Evolutionary conservation across 2,888 invertebrate species (phyloP).

Genomic region (Stegana nigrithorax): DNA sequence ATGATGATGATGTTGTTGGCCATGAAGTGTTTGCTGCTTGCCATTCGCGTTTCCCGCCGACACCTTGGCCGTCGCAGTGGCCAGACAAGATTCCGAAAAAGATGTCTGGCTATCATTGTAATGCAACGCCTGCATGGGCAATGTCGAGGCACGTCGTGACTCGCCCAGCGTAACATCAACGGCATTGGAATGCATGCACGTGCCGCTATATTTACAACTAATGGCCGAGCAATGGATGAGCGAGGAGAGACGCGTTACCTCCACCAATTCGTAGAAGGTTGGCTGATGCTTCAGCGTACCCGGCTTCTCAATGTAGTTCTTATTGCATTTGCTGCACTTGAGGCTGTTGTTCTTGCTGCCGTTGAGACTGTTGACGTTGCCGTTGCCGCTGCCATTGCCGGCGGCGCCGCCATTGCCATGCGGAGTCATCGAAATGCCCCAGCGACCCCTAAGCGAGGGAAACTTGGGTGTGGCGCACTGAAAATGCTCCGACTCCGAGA

Average conservation of each 20-base stretch:
- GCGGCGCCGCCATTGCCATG: slow-evolving; percentile 21
- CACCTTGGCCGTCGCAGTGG: slow-evolving; percentile 27
- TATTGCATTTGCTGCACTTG: slow-evolving; percentile 53
- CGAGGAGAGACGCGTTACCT: slow-evolving; percentile 60
- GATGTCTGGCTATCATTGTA: slow-evolving; percentile 55
- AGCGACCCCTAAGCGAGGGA: slow-evolving; percentile 49
- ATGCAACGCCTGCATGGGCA: slow-evolving; percentile 46
- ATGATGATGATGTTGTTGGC: background rate
- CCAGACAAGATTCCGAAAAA: slow-evolving; percentile 55
- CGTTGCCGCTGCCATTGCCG: slow-evolving; percentile 13
- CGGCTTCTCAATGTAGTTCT: slow-evolving; percentile 39
- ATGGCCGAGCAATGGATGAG: slow-evolving; percentile 59
- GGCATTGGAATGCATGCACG: slow-evolving; percentile 38
- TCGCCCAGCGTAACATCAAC: slow-evolving; percentile 17
- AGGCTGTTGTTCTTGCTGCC: slow-evolving; percentile 43
- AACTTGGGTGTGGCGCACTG: slow-evolving; percentile 53
- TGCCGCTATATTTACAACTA: slow-evolving; percentile 53
- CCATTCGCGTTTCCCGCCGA: slow-evolving; percentile 27
- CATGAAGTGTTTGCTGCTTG: slow-evolving; percentile 23
- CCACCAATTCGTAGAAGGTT: slow-evolving; percentile 65
- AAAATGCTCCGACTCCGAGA: slow-evolving; percentile 63
- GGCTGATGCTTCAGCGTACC: slow-evolving; percentile 50
- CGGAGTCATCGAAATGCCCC: slow-evolving; percentile 35
- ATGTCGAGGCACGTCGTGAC: slow-evolving; percentile 27
- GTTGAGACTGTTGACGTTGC: slow-evolving; percentile 17